A percentile compares a stretch with the other conserved stretches of the same genome.
phyloP scores from a whole-genome alignment of 1,140 invertebrate genomes.

The Steinernema khuongi region DNA sequence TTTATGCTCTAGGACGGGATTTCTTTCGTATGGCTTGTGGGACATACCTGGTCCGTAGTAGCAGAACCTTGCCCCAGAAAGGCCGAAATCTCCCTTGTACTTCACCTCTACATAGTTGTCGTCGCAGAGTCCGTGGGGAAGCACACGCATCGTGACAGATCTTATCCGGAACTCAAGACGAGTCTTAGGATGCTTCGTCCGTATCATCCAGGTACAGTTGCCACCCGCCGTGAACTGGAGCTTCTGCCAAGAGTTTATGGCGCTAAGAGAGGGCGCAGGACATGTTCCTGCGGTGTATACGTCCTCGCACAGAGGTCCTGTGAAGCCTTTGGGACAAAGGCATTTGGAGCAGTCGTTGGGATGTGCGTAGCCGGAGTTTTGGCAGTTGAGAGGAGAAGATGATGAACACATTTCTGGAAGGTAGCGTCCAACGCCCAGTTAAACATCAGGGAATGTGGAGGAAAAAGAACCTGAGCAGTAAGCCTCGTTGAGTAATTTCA shows the following conservation, averaged over 20 bases:
- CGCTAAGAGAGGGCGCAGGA: not conserved
- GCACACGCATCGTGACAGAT: not conserved
- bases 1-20: not conserved
- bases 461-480: not conserved
- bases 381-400: not conserved
- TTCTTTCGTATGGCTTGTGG: not conserved
- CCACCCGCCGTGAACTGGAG: not conserved
- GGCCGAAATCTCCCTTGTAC: not conserved
- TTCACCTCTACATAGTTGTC: not conserved
- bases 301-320: not conserved
- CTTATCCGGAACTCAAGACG: not conserved
- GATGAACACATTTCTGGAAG: not conserved
- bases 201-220: not conserved
- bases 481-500: not conserved
- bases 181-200: not conserved
- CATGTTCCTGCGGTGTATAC: not conserved
- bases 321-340: not conserved
- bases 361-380: not conserved
- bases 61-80: slow-evolving; percentile 1
- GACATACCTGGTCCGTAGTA: not conserved
- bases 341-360: not conserved
- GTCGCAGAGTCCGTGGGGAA: not conserved
- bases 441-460: not conserved
- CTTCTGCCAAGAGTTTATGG: not conserved
- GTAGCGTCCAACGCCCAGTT: too few relatives aligned